Evolutionary conservation across 2,888 invertebrate species (phyloP).

Genomic region (Hypomecis atomaria): DNA sequence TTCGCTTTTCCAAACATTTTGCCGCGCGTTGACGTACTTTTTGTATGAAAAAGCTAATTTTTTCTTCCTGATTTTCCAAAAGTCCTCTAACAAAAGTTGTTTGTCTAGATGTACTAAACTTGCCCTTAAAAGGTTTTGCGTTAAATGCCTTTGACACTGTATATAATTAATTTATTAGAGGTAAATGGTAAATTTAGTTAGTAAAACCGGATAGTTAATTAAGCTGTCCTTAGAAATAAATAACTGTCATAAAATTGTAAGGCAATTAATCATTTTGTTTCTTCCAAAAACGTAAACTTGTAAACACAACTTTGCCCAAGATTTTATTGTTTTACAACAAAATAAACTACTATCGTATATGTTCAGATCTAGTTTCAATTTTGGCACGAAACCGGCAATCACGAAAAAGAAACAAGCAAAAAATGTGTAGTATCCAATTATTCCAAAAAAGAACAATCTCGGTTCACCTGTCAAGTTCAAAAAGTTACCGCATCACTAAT

Average conservation of each 20-base stretch:
- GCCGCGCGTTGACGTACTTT: too few relatives aligned
- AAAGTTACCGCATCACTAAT: constrained; percentile 46
- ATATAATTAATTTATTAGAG: too few relatives aligned
- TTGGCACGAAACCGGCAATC: constrained; percentile 7
- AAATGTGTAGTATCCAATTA: constrained; percentile 1
- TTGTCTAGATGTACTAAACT: too few relatives aligned
- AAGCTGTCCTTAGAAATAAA: neutral
- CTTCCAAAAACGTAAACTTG: constrained; percentile 4
- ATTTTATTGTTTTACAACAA: constrained; percentile 24
- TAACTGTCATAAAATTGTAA: constrained; percentile 8
- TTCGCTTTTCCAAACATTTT: too few relatives aligned
- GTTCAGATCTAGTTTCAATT: constrained; percentile 16
- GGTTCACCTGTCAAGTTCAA: constrained; percentile 26
- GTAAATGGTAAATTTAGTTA: too few relatives aligned
- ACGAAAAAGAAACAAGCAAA: constrained; percentile 3
- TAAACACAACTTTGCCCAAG: constrained; percentile 15
- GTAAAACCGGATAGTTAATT: too few relatives aligned
- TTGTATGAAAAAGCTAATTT: too few relatives aligned
- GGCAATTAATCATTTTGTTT: constrained; percentile 13
- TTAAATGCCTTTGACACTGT: too few relatives aligned
- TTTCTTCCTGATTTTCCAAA: too few relatives aligned
- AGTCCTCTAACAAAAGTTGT: too few relatives aligned
- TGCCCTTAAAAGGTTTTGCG: too few relatives aligned
- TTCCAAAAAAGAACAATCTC: constrained; percentile 14
- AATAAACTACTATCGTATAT: constrained; percentile 6